Percentiles rank a stretch among this genome's conserved stretches.
These are phyloP conservation scores for Crossocerus cetratus DNA, from an alignment of 2,888 invertebrate species.

Conservation along the genomic window DNA sequence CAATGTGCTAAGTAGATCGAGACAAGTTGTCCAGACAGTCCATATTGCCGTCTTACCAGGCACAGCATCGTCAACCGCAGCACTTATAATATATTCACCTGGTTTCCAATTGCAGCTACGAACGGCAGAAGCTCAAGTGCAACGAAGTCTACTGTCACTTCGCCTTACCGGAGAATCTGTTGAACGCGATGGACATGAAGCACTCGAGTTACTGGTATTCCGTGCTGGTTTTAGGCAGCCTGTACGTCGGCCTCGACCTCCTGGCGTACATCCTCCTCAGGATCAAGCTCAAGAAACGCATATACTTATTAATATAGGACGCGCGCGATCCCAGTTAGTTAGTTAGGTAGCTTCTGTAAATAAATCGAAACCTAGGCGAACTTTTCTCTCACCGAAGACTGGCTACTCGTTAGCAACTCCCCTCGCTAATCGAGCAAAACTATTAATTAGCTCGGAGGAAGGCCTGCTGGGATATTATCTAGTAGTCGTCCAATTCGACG, in stretches of 20 bases:
- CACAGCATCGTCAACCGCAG: too few relatives aligned
- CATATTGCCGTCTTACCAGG: too few relatives aligned
- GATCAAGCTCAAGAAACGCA: constrained; percentile 79
- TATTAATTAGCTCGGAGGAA: neutral
- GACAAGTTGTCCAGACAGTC: too few relatives aligned
- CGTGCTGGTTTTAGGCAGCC: constrained; percentile 81
- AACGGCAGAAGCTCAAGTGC: constrained; percentile 86
- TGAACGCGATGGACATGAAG: constrained; percentile 86
- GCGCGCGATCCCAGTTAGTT: neutral
- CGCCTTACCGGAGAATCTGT: constrained; percentile 83
- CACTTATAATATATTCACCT: too few relatives aligned
- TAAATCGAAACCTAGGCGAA: neutral
- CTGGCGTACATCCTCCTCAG: constrained; percentile 84
- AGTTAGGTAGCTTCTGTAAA: constrained; percentile 8
- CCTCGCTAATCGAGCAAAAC: too few relatives aligned
- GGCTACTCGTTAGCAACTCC: neutral
- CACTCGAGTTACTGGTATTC: constrained; percentile 83
- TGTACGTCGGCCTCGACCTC: constrained; percentile 82
- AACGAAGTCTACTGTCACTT: constrained; percentile 87
- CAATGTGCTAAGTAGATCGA: too few relatives aligned
- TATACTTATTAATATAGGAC: constrained; percentile 23
- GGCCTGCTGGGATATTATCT: too few relatives aligned
- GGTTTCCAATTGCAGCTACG: constrained; percentile 78
- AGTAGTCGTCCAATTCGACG: too few relatives aligned
- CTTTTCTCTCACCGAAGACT: neutral